phyloP scores from a whole-genome alignment of 2,888 invertebrate genomes.

The Helleia helle region DNA sequence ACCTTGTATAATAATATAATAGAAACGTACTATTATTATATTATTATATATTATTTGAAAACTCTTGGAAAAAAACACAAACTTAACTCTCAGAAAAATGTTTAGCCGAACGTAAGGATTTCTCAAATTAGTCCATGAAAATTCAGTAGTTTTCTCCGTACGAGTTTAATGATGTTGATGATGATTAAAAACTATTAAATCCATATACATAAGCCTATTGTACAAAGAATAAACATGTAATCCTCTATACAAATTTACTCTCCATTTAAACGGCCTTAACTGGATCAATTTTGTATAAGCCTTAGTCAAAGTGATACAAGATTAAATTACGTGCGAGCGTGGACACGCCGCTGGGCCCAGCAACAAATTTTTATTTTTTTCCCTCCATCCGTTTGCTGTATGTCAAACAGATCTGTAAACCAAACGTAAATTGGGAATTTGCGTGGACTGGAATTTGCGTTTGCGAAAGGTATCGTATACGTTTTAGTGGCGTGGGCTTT shows the following conservation, averaged over 20 bases:
- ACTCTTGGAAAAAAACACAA: too few relatives aligned
- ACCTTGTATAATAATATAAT: too few relatives aligned
- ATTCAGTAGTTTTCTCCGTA: too few relatives aligned
- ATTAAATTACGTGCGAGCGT: slow-evolving; percentile 53
- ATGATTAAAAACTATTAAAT: too few relatives aligned
- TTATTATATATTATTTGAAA: too few relatives aligned
- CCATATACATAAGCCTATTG: too few relatives aligned
- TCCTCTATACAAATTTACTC: slow-evolving; percentile 1
- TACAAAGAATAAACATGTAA: too few relatives aligned
- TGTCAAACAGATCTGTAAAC: slow-evolving; percentile 61
- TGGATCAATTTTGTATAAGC: slow-evolving; percentile 31
- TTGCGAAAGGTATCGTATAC: slow-evolving; percentile 23
- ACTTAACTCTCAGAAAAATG: too few relatives aligned
- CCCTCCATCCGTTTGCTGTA: slow-evolving; percentile 47
- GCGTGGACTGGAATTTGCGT: slow-evolving; percentile 37
- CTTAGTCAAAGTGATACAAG: slow-evolving; percentile 53
- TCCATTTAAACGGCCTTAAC: slow-evolving; percentile 13
- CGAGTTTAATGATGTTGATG: too few relatives aligned
- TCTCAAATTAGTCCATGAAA: too few relatives aligned
- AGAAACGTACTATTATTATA: too few relatives aligned
- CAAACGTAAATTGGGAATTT: slow-evolving; percentile 50
- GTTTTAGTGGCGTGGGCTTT: slow-evolving; percentile 14
- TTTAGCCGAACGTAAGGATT: too few relatives aligned
- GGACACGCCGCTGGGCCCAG: slow-evolving; percentile 31
- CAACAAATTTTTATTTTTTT: slow-evolving; percentile 37